phyloP scores from a whole-genome alignment of 2,888 invertebrate species.

The Dusona sp. region DNA sequence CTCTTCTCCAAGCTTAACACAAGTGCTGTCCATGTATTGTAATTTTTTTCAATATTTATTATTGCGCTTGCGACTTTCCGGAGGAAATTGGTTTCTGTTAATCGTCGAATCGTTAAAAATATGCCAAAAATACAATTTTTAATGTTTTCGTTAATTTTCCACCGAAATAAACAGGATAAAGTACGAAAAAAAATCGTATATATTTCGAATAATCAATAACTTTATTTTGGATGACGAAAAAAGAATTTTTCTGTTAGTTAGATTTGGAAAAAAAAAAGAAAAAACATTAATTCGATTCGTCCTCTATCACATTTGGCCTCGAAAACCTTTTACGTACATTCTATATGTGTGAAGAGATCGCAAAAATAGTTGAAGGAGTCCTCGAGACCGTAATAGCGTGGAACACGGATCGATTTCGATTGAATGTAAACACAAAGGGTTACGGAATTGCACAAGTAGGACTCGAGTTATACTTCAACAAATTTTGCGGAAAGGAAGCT shows the following conservation, averaged over 20 bases:
- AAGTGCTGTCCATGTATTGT: not conserved
- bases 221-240: not conserved
- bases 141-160: not conserved
- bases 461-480: not conserved
- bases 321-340: constrained; percentile 1
- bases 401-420: constrained; percentile 45
- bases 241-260: not conserved
- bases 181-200: not conserved
- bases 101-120: not conserved
- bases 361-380: constrained; percentile 18
- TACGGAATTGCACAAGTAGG: not conserved
- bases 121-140: too few relatives aligned
- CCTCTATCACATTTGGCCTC: not conserved
- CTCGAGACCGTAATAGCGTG: constrained; percentile 27
- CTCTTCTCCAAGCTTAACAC: not conserved
- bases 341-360: not conserved
- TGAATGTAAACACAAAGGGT: constrained; percentile 27
- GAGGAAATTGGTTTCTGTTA: not conserved
- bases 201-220: not conserved
- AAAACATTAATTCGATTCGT: not conserved
- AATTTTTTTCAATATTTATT: not conserved
- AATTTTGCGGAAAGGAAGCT: not conserved
- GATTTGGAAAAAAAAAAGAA: not conserved
- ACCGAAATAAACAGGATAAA: not conserved
- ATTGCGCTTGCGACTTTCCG: not conserved